Evolutionary conservation across 2,797 vertebrate genomes (phyloP).

Genomic region (Falco columbarius): DNA sequence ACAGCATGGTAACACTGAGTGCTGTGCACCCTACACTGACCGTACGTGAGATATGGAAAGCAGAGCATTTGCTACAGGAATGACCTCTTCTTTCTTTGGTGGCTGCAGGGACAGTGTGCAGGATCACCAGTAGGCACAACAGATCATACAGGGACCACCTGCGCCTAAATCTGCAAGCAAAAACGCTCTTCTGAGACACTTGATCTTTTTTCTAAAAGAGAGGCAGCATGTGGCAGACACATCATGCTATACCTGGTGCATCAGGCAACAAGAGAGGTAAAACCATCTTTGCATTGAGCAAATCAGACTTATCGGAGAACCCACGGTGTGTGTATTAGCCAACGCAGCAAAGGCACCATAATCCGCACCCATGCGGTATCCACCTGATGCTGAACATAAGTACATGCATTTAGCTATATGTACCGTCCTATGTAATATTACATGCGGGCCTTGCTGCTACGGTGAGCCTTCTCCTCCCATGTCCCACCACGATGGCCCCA

Average conservation of each 20-base stretch:
- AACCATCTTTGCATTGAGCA: neutral
- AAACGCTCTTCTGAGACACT: neutral
- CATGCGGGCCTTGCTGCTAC: neutral
- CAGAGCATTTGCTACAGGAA: neutral
- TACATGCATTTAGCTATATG: neutral
- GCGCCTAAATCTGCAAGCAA: neutral
- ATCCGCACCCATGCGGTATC: neutral
- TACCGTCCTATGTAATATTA: neutral
- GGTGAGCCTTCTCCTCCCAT: neutral
- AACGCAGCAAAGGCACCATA: neutral
- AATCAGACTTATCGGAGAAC: neutral
- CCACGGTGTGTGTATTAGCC: neutral
- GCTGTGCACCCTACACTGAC: neutral
- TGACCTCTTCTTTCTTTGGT: neutral
- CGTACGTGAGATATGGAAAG: fast-evolving
- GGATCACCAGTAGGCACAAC: neutral
- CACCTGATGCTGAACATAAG: neutral
- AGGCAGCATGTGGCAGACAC: neutral
- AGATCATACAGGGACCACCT: neutral
- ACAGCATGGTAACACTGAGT: fast-evolving
- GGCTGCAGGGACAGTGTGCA: fast-evolving
- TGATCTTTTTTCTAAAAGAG: neutral
- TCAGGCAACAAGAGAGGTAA: neutral
- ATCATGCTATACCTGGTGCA: neutral
- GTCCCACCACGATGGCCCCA: neutral